Evolutionary conservation across 2,888 invertebrate genomes (phyloP).

Genomic region (Iphiclides podalirius): DNA sequence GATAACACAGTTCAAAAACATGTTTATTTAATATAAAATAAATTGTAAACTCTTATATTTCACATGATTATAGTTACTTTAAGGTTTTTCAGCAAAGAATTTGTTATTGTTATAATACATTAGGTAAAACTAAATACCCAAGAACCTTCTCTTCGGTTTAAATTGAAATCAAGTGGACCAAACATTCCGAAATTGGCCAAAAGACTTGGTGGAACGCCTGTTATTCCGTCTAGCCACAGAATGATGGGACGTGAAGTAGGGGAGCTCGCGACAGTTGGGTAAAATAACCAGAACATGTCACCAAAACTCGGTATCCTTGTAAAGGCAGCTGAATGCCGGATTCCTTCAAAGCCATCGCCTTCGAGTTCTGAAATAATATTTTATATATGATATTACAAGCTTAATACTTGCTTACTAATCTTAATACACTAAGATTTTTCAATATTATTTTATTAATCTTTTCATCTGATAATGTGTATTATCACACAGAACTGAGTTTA

Average conservation of each 20-base stretch:
- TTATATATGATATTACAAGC: too few species aligned
- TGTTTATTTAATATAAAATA: too few species aligned
- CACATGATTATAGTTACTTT: too few species aligned
- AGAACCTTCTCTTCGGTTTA: slow-evolving; percentile 82
- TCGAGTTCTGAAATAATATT: slow-evolving; percentile 43
- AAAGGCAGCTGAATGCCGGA: slow-evolving; percentile 86
- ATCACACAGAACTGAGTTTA: too few species aligned
- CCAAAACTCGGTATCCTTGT: slow-evolving; percentile 85
- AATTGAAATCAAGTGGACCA: slow-evolving; percentile 85
- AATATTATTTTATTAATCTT: too few species aligned
- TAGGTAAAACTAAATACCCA: slow-evolving; percentile 81
- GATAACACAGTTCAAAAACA: too few species aligned
- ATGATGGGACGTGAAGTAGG: slow-evolving; percentile 82
- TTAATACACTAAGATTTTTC: too few species aligned
- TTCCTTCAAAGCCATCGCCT: slow-evolving; percentile 72
- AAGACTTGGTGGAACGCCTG: slow-evolving; percentile 87
- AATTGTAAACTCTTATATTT: too few species aligned
- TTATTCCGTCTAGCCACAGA: slow-evolving; percentile 94
- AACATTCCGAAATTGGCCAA: slow-evolving; percentile 92
- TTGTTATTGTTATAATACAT: too few species aligned
- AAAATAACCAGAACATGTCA: slow-evolving; percentile 94
- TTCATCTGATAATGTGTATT: too few species aligned
- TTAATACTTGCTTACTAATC: too few species aligned
- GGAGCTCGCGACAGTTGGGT: slow-evolving; percentile 82
- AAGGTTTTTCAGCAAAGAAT: too few species aligned